Evolutionary conservation across 2,888 invertebrate species (phyloP).

Genomic region (Chrysolina oricalcia): DNA sequence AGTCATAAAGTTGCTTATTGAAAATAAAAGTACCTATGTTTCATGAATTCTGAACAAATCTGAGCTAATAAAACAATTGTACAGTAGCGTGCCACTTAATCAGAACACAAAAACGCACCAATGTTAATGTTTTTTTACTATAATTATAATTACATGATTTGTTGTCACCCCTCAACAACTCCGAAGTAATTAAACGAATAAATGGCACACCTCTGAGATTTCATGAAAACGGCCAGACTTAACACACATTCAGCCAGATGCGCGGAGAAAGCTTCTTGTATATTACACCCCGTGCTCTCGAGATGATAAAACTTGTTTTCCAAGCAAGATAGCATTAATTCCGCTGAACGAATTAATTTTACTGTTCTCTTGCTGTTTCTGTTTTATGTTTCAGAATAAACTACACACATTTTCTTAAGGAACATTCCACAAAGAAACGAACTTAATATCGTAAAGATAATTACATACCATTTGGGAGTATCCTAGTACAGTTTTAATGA

Average conservation of each 20-base stretch:
- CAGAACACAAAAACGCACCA: too few relatives aligned
- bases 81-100: too few relatives aligned
- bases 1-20: too few relatives aligned
- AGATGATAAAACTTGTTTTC: slow-evolving; percentile 21
- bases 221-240: neutral
- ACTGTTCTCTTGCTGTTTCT: slow-evolving; percentile 17
- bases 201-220: neutral
- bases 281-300: slow-evolving; percentile 7
- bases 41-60: too few relatives aligned
- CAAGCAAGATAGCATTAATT: slow-evolving; percentile 16
- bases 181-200: neutral
- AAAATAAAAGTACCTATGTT: too few relatives aligned
- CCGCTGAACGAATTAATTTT: slow-evolving; percentile 7
- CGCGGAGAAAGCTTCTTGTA: neutral
- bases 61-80: too few relatives aligned
- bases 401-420: neutral
- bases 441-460: slow-evolving; percentile 1
- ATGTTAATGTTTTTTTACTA: too few relatives aligned
- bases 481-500: slow-evolving; percentile 10
- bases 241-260: slow-evolving; percentile 8
- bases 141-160: too few relatives aligned
- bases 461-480: slow-evolving; percentile 2
- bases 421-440: slow-evolving; percentile 22
- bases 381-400: slow-evolving; percentile 15
- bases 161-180: neutral